Percentiles rank a stretch among this genome's conserved stretches.
Conservation (phyloP, 2,113 vertebrate genomes). For the Corynorhinus townsendii region DNA sequence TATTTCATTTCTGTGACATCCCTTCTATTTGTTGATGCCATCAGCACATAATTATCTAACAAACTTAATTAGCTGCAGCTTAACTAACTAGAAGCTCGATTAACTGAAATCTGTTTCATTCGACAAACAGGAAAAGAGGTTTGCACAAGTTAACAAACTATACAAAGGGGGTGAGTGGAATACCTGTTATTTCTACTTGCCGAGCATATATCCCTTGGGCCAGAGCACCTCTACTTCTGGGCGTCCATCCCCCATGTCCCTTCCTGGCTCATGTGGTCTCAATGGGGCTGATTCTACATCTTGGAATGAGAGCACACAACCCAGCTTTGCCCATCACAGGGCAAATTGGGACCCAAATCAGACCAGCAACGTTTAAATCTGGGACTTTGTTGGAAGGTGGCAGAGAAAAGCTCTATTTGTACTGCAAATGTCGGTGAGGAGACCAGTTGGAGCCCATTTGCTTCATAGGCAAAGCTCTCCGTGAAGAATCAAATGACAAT, state of each 20-base stretch:
- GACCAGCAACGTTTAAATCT: neutral
- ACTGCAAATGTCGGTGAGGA: neutral
- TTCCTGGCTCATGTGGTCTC: neutral
- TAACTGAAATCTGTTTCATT: neutral
- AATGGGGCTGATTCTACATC: no score
- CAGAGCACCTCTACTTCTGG: neutral
- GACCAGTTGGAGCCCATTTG: neutral
- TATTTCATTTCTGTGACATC: neutral
- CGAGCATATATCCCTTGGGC: neutral
- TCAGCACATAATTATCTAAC: slow-evolving; percentile 5
- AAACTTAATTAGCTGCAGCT: neutral
- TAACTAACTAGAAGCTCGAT: slow-evolving; percentile 17
- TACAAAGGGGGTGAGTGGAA: neutral
- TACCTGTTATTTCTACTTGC: neutral
- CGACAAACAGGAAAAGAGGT: neutral
- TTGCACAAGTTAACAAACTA: neutral
- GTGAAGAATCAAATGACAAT: neutral
- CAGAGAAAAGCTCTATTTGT: neutral
- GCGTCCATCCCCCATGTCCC: no score
- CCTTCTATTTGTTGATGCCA: neutral
- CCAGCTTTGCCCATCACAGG: neutral
- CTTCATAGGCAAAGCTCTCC: neutral
- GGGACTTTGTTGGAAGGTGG: neutral
- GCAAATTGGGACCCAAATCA: neutral
- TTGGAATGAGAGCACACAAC: neutral